Evolutionary conservation across 1,140 invertebrate genomes (phyloP), one percentile per base, ranked within the genome.

Genomic region (Trypoxylus dichotomus): DNA sequence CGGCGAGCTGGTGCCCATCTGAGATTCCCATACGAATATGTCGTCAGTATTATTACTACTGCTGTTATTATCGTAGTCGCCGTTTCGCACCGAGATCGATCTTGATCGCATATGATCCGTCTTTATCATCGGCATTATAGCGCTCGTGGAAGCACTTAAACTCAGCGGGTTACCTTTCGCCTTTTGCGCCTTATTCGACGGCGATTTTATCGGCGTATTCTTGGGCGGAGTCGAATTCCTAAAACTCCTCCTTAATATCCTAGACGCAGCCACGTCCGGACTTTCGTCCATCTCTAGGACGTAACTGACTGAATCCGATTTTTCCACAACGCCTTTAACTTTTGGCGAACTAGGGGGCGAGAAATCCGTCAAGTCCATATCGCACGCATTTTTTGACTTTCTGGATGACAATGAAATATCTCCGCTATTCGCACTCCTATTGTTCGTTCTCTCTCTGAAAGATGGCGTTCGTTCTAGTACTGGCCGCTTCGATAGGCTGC

Each of bases 261-360:
- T 88, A 0, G 89, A 88, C 5, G 90, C 90, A 13, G 90, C 87
- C 77, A 90, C 90, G 79, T 94, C 91, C 0, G 91, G 90, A 6
- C 90, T 89, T 80, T 94, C 93, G 72, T 92, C 91, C 79, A 95
- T 92, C 82, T 95, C 93, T 11, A 95, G 85, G 2, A 94, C 93
- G 91, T 93, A 96, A 77, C 93, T 94, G 13, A 95, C 93, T 0
- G 94, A 95, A 83, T 94, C 94, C 58, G 91, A 91, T 82, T 95
- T 95, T 83, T 95, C 92, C 2, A 95, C 93, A 58, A 96, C 91
- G 15, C 91, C 93, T 83, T 94, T 94, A 24, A 95, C 91, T 82
- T 93, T 89, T 0, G 89, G 88, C 0, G 91, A 91, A 73, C 89
- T 88, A 0, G 91, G 91, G 5, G 89, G 89, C 47, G 88, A 91